These are phyloP conservation scores for Enteromius anoplus DNA, from an alignment of 2,797 vertebrate species.

Conservation along the genomic window DNA sequence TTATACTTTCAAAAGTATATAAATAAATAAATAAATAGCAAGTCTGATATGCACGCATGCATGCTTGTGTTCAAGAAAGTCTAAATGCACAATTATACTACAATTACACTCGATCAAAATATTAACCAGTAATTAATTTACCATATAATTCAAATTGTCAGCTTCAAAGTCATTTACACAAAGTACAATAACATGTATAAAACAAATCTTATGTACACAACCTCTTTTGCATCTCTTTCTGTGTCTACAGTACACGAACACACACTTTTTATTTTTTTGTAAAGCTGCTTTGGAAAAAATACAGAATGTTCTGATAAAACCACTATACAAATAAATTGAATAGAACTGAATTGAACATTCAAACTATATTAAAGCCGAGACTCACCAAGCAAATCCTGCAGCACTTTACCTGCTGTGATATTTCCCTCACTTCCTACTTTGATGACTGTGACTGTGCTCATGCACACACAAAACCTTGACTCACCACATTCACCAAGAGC, in stretches of 20 bases:
- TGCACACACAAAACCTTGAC: neutral
- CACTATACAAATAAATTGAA: neutral
- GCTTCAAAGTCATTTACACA: neutral
- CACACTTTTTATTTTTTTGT: neutral
- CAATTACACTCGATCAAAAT: neutral
- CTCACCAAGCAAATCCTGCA: conserved; percentile 39
- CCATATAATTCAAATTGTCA: neutral
- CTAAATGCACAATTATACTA: neutral
- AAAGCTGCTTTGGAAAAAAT: neutral
- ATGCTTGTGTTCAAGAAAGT: neutral
- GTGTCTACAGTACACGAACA: too few species aligned
- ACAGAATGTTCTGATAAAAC: neutral
- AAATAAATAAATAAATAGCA: neutral
- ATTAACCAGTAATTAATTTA: neutral
- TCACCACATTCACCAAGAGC: conserved; percentile 47
- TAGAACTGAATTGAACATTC: conserved; percentile 4
- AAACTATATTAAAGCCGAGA: conserved; percentile 23
- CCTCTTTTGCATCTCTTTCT: too few species aligned
- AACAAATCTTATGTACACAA: neutral
- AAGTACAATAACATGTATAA: neutral
- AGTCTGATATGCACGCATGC: neutral
- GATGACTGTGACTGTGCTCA: conserved; percentile 15
- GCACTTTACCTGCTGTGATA: conserved; percentile 33
- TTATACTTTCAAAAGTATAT: neutral
- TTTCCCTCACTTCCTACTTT: conserved; percentile 15